These are phyloP conservation scores for Pitangus sulphuratus DNA, from an alignment of 2,797 vertebrate genomes.

Conservation along the genomic window DNA sequence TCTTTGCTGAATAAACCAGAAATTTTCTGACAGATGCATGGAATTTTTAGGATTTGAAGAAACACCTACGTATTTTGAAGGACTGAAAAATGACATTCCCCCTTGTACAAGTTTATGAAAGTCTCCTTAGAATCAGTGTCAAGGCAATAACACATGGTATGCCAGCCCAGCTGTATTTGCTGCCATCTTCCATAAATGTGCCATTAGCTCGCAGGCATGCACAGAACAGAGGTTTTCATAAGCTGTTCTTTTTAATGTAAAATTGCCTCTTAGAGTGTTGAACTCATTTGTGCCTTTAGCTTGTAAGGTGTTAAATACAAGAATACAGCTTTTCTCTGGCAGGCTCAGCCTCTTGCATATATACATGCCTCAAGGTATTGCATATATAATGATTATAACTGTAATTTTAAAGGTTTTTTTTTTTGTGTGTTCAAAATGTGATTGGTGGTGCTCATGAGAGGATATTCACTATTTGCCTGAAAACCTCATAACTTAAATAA, in stretches of 20 bases:
- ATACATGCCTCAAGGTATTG: not conserved
- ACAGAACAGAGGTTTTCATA: not conserved
- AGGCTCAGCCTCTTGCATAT: not conserved
- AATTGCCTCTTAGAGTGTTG: not conserved
- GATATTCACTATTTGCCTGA: not conserved
- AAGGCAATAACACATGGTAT: not conserved
- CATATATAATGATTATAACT: not conserved
- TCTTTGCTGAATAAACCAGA: not conserved
- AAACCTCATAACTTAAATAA: slow-evolving; percentile 47
- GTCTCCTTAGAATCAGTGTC: not conserved
- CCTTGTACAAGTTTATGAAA: not conserved
- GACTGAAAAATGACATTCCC: not conserved
- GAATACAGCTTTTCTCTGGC: not conserved
- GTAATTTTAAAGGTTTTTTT: not conserved
- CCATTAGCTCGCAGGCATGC: not conserved
- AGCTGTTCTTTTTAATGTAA: slow-evolving; percentile 13
- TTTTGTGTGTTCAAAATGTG: not conserved
- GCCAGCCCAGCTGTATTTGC: not conserved
- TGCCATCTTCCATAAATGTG: not conserved
- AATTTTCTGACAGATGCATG: not conserved
- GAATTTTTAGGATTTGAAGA: not conserved
- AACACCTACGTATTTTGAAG: not conserved
- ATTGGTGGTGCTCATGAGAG: not conserved
- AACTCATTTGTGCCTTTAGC: slow-evolving; percentile 27
- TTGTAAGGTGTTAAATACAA: slow-evolving; percentile 16